Evolutionary conservation across 2,888 invertebrate genomes (phyloP).

Genomic region (Schizaphis graminum): DNA sequence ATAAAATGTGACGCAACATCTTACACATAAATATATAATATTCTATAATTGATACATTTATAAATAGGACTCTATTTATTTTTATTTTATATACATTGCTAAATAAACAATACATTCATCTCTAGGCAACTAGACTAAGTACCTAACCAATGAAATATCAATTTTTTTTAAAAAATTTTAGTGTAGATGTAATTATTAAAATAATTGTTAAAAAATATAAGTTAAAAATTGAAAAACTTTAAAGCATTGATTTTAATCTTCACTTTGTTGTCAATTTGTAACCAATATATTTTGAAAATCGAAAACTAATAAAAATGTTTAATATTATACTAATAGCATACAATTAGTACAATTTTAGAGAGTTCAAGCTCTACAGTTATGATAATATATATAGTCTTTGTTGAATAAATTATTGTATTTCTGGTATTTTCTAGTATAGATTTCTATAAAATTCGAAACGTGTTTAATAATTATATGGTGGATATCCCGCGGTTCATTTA

Average conservation of each 20-base stretch:
- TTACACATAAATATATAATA: not conserved
- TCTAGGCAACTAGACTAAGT: not conserved
- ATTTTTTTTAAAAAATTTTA: too few species aligned
- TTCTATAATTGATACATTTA: not conserved
- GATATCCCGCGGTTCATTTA: not conserved
- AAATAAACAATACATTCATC: not conserved
- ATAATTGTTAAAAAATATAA: not conserved
- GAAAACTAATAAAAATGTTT: too few species aligned
- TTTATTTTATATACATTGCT: not conserved
- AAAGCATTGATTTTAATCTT: not conserved
- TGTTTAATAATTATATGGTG: not conserved
- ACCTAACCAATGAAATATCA: too few species aligned
- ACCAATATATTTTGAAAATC: not conserved
- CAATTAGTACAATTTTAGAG: not conserved
- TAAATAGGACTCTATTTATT: not conserved
- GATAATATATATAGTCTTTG: too few species aligned
- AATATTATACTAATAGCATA: too few species aligned
- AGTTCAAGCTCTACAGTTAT: not conserved
- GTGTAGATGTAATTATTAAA: too few species aligned
- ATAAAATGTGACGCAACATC: not conserved
- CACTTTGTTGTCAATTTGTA: too few species aligned
- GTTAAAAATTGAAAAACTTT: not conserved
- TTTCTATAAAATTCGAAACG: not conserved
- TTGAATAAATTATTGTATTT: not conserved
- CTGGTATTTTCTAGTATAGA: not conserved